These are phyloP conservation scores for Oxyruncus cristatus DNA, from an alignment of 2,113 vertebrate species.

Conservation along the genomic window DNA sequence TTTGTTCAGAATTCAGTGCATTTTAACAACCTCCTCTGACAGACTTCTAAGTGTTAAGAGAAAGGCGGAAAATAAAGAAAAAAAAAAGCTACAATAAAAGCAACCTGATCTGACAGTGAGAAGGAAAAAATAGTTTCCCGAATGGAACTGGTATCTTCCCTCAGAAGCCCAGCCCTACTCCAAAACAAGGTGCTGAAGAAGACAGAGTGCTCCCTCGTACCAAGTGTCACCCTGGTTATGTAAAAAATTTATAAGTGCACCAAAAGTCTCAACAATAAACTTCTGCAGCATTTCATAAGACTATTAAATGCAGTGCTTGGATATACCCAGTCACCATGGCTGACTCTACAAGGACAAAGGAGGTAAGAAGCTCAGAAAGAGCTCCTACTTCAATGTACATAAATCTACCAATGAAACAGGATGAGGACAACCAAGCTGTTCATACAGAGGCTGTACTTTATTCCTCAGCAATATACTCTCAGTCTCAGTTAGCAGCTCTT, in stretches of 20 bases:
- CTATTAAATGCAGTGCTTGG: neutral
- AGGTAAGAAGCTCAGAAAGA: neutral
- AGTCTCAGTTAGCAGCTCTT: neutral
- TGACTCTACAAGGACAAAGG: neutral
- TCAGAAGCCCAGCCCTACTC: neutral
- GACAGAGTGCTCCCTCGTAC: neutral
- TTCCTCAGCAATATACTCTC: neutral
- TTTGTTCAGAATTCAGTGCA: neutral
- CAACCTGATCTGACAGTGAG: neutral
- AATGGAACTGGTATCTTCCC: neutral
- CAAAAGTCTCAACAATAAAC: neutral
- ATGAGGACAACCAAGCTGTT: neutral
- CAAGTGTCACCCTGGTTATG: neutral
- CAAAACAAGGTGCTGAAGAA: neutral
- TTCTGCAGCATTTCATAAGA: too few species aligned
- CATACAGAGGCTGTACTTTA: neutral
- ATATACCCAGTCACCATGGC: too few species aligned
- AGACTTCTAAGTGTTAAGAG: neutral
- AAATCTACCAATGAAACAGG: neutral
- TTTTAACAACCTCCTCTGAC: neutral
- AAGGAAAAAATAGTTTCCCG: neutral
- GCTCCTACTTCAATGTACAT: neutral
- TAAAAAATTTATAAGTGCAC: neutral
- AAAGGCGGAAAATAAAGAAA: neutral
- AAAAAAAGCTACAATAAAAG: neutral